Percentiles rank a stretch among this genome's conserved stretches.
Conservation (phyloP, 2,113 vertebrate species). For the Penelope pileata region DNA sequence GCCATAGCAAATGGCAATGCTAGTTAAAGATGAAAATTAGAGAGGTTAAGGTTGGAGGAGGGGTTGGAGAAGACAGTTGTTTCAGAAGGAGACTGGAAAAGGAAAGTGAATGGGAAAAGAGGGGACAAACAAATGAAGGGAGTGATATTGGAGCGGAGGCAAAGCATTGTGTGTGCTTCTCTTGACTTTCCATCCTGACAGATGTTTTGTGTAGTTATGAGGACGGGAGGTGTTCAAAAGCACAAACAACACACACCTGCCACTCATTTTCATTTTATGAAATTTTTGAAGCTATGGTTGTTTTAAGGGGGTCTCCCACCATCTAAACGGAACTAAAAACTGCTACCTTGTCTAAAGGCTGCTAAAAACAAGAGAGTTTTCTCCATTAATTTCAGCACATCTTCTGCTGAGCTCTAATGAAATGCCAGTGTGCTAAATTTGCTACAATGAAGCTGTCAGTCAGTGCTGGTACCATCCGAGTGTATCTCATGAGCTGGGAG, state of each 20-base stretch:
- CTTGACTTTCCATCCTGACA: neutral
- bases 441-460: conserved; percentile 32
- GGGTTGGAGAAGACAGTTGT: neutral
- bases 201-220: neutral
- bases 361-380: neutral
- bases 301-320: neutral
- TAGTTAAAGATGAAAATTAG: neutral
- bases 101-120: neutral
- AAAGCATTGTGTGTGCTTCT: neutral
- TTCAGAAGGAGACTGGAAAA: neutral
- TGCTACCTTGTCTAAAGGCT: neutral
- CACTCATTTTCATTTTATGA: neutral
- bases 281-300: neutral
- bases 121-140: neutral
- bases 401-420: neutral
- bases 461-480: neutral
- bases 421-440: neutral
- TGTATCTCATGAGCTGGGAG: neutral
- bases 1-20: neutral
- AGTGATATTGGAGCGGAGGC: neutral
- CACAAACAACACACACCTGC: neutral
- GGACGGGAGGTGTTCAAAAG: neutral
- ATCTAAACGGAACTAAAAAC: neutral
- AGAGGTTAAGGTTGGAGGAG: neutral
- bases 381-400: neutral